Evolutionary conservation across 2,888 invertebrate genomes (phyloP).

Genomic region (Watsonalla binaria): DNA sequence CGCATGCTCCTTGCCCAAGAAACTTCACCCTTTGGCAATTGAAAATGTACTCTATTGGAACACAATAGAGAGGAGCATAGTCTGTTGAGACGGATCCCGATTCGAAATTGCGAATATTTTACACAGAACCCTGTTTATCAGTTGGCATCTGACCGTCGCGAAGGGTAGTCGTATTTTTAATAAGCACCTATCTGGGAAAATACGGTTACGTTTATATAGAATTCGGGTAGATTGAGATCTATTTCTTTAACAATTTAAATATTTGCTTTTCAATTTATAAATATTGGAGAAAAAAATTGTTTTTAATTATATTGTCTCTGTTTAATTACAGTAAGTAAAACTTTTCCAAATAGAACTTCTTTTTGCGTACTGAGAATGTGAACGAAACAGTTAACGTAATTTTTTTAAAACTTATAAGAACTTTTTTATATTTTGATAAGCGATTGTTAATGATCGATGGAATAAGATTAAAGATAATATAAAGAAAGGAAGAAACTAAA

Average conservation of each 20-base stretch:
- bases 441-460: too few relatives aligned
- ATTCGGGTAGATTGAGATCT: constrained; percentile 13
- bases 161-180: constrained; percentile 20
- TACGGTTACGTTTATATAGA: constrained; percentile 1
- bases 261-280: too few relatives aligned
- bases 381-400: too few relatives aligned
- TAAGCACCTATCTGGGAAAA: not conserved
- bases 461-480: too few relatives aligned
- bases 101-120: constrained; percentile 27
- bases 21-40: constrained; percentile 26
- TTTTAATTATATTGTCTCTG: not conserved
- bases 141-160: constrained; percentile 32
- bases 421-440: too few relatives aligned
- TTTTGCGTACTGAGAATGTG: not conserved
- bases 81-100: constrained; percentile 12
- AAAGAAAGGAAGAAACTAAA: not conserved
- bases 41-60: constrained; percentile 34
- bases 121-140: constrained; percentile 40
- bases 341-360: constrained; percentile 1
- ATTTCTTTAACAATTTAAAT: not conserved
- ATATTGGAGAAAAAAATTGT: too few relatives aligned
- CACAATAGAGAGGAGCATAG: constrained; percentile 31
- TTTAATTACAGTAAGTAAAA: not conserved
- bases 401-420: too few relatives aligned
- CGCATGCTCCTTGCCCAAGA: constrained; percentile 53